Evolutionary conservation across 2,888 invertebrate species (phyloP).

Genomic region (Colostygia pectinataria): DNA sequence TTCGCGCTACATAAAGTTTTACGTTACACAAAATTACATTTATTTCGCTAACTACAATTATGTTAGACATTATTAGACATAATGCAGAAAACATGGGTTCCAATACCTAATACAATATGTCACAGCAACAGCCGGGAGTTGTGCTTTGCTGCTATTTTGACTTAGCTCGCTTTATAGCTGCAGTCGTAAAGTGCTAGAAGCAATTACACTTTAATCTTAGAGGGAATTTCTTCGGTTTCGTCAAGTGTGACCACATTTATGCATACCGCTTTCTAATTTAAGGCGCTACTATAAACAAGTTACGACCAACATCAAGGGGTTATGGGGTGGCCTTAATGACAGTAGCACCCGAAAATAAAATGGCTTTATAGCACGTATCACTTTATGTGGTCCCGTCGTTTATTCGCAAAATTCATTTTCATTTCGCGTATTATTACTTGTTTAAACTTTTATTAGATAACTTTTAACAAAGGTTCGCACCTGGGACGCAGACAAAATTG

Average conservation of each 20-base stretch:
- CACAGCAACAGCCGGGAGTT: neutral
- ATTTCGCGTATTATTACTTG: conserved; percentile 29
- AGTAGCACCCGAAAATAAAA: conserved; percentile 71
- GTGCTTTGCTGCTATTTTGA: conserved; percentile 9
- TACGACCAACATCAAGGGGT: conserved; percentile 74
- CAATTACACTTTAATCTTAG: conserved; percentile 50
- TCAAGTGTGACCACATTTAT: conserved; percentile 49
- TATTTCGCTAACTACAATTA: no score
- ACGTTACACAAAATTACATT: no score
- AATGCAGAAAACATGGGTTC: no score
- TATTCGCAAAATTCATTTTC: conserved; percentile 46
- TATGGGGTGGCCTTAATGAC: conserved; percentile 73
- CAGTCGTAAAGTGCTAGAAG: conserved; percentile 34
- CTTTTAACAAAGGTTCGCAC: neutral
- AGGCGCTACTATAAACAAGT: conserved; percentile 74
- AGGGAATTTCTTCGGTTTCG: conserved; percentile 47
- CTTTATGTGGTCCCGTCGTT: conserved; percentile 53
- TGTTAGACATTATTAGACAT: no score
- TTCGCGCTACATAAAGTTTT: no score
- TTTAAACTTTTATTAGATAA: conserved; percentile 1
- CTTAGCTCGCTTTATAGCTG: conserved; percentile 22
- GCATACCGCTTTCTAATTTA: conserved; percentile 68
- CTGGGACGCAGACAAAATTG: neutral
- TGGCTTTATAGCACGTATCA: conserved; percentile 62
- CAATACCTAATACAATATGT: no score